These are phyloP conservation scores for Bos indicus DNA, from an alignment of 2,113 vertebrate species.

Conservation along the genomic window DNA sequence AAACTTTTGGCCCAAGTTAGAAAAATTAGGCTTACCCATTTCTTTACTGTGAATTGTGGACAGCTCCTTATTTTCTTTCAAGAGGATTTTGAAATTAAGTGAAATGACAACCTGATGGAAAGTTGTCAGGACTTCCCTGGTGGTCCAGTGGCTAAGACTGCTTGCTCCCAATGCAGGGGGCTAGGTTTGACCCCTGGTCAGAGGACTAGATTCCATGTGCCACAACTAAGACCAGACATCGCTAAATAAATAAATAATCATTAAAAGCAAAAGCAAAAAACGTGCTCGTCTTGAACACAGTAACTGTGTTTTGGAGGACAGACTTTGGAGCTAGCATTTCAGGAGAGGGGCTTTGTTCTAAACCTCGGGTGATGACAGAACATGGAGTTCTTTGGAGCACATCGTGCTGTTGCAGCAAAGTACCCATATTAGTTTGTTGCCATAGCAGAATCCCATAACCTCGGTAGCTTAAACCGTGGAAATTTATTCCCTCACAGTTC, in stretches of 20 bases:
- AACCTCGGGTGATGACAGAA: neutral
- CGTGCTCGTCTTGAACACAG: neutral
- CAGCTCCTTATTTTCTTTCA: neutral
- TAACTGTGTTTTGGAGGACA: neutral
- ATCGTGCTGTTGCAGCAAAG: neutral
- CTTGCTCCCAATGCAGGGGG: neutral
- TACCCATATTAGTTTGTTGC: neutral
- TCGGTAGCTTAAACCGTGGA: neutral
- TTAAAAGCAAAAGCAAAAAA: neutral
- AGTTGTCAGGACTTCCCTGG: neutral
- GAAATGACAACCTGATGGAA: neutral
- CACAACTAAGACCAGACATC: neutral
- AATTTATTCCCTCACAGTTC: neutral
- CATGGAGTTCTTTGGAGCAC: neutral
- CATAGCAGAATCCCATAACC: neutral
- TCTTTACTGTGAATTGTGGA: neutral
- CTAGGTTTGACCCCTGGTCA: neutral
- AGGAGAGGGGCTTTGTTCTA: neutral
- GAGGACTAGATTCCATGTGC: neutral
- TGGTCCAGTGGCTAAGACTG: neutral
- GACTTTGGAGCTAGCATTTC: neutral
- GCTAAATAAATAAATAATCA: neutral
- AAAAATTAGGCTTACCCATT: neutral
- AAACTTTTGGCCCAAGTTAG: neutral
- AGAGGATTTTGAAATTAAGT: neutral